Evolutionary conservation across 2,888 invertebrate genomes (phyloP).

Genomic region (Ormyrus nitidulus): DNA sequence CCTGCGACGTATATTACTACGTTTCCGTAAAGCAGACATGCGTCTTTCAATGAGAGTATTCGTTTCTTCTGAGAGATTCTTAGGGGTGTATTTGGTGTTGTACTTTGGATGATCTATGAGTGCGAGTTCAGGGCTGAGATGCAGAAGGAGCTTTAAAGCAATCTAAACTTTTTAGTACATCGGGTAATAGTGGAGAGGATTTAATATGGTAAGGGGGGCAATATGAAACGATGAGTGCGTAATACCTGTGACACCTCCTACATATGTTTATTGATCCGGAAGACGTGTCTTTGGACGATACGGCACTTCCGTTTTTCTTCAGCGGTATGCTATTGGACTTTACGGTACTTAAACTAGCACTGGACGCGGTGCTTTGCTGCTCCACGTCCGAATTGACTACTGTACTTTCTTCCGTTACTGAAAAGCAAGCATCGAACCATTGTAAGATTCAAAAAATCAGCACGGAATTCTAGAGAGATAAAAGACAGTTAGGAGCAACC

Average conservation of each 20-base stretch:
- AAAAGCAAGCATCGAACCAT: background rate
- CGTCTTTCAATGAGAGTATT: background rate
- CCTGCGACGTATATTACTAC: conserved; percentile 62
- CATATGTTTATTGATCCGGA: conserved; percentile 71
- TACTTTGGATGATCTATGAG: too few species aligned
- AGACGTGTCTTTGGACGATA: conserved; percentile 66
- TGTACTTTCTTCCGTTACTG: conserved; percentile 64
- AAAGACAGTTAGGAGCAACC: conserved; percentile 11
- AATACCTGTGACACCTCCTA: conserved; percentile 72
- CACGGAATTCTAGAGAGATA: background rate
- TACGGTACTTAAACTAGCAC: conserved; percentile 72
- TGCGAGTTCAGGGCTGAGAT: background rate
- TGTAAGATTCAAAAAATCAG: background rate
- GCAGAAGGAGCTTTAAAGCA: background rate
- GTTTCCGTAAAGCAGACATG: conserved; percentile 50
- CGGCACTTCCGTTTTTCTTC: conserved; percentile 68
- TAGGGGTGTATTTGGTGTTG: background rate
- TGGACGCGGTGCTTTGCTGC: conserved; percentile 72
- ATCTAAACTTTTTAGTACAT: background rate
- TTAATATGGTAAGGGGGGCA: too few species aligned
- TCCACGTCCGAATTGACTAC: conserved; percentile 70
- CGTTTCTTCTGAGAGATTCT: background rate
- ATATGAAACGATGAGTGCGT: background rate
- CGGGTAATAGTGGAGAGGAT: background rate
- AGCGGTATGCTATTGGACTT: conserved; percentile 68